Evolutionary conservation across 2,113 vertebrate genomes (phyloP).

Genomic region (Hemicordylus capensis): DNA sequence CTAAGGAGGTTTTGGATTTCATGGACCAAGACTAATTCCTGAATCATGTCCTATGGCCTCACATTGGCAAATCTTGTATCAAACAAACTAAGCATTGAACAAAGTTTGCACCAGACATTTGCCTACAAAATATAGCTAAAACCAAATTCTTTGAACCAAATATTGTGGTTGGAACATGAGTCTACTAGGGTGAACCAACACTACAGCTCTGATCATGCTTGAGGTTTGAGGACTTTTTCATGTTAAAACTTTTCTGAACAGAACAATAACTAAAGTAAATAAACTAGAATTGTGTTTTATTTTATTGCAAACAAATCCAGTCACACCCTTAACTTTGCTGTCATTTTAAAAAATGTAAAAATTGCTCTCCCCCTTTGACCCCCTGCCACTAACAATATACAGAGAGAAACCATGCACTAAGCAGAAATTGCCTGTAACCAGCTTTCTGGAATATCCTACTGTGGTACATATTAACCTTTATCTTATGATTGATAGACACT

Average conservation of each 20-base stretch:
- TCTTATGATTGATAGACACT: conserved; percentile 58
- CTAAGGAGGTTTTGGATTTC: neutral
- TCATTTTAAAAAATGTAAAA: neutral
- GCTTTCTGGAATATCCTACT: conserved; percentile 50
- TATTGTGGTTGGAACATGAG: neutral
- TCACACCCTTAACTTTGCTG: neutral
- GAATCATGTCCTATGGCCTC: neutral
- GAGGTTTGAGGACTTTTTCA: conserved; percentile 5
- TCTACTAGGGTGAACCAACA: conserved; percentile 11
- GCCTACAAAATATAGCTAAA: neutral
- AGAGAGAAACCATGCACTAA: conserved; percentile 37
- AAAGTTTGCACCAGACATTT: conserved; percentile 1
- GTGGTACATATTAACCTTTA: conserved; percentile 57
- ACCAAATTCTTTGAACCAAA: neutral
- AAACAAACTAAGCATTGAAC: neutral
- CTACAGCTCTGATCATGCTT: neutral
- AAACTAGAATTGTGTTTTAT: neutral
- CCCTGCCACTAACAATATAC: conserved; percentile 17
- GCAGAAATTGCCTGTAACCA: conserved; percentile 44
- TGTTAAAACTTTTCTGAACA: neutral
- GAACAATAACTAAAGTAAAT: neutral
- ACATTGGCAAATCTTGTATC: neutral
- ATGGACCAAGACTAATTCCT: neutral
- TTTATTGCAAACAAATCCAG: neutral
- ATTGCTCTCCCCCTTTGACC: neutral